Conservation (phyloP, 2,113 vertebrate genomes). For the Pelecanus crispus region DNA sequence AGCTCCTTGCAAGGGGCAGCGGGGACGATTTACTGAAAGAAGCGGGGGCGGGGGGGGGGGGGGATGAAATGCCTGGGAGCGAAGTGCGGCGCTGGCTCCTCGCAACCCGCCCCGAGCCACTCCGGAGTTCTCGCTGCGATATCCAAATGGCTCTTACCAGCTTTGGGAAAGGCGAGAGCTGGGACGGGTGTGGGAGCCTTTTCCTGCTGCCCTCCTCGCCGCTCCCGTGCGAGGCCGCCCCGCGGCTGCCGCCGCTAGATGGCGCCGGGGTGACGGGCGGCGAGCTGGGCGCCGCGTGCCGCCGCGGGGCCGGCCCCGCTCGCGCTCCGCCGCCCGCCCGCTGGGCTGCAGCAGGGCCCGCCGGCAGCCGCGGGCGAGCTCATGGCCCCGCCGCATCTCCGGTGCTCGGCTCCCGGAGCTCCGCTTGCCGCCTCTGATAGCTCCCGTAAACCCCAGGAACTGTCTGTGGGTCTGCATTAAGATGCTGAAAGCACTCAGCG, state of each 20-base stretch:
- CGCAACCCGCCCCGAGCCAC: not conserved
- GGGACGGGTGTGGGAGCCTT: slow-evolving; percentile 1
- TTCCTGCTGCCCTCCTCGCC: not conserved
- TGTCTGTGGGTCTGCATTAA: not conserved
- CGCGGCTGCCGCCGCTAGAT: slow-evolving; percentile 61
- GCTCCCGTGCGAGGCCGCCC: slow-evolving; percentile 1
- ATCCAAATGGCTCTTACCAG: slow-evolving; percentile 30
- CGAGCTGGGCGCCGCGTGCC: not conserved
- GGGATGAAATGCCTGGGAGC: not conserved
- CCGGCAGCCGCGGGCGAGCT: not conserved
- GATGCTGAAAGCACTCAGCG: not conserved
- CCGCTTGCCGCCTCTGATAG: not conserved
- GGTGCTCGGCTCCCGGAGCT: not conserved
- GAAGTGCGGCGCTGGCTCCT: not conserved
- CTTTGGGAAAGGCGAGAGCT: not conserved
- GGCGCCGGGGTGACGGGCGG: slow-evolving; percentile 62
- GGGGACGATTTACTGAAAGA: not conserved
- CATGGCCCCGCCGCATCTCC: not conserved
- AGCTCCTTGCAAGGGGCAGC: not conserved
- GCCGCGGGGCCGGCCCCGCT: not conserved
- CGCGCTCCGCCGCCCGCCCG: too few relatives aligned
- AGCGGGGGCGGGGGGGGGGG: too few relatives aligned
- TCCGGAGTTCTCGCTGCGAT: not conserved
- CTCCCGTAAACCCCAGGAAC: not conserved
- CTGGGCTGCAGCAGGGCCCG: not conserved